Evolutionary conservation across 2,888 invertebrate species (phyloP).

Genomic region (Eupeodes luniger): DNA sequence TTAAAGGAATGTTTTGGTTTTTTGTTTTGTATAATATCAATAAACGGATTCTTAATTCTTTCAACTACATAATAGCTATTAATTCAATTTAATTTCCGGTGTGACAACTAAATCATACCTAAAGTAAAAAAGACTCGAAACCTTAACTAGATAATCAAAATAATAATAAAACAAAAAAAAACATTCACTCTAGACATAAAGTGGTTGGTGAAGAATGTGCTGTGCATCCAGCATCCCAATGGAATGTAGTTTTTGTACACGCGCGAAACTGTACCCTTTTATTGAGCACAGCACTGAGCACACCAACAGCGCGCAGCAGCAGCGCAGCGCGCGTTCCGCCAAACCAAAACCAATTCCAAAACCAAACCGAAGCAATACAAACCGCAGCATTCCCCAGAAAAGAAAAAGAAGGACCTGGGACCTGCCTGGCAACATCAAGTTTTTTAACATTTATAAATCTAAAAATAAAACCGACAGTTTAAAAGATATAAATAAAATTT

Average conservation of each 20-base stretch:
- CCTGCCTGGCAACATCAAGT: constrained; percentile 80
- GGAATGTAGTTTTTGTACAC: constrained; percentile 77
- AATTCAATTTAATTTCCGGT: constrained; percentile 6
- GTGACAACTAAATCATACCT: constrained; percentile 17
- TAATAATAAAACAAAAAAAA: neutral
- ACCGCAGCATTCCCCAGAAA: constrained; percentile 67
- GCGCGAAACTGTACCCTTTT: constrained; percentile 78
- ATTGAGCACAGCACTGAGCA: constrained; percentile 73
- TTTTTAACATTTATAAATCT: constrained; percentile 80
- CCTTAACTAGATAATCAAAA: neutral
- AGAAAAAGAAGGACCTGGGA: constrained; percentile 70
- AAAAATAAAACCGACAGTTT: constrained; percentile 82
- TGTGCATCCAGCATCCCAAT: constrained; percentile 63
- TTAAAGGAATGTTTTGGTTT: no score
- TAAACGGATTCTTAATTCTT: no score
- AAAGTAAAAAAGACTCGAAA: constrained; percentile 30
- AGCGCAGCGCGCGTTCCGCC: constrained; percentile 56
- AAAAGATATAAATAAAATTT: constrained; percentile 78
- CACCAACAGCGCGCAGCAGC: constrained; percentile 47
- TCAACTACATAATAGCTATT: neutral
- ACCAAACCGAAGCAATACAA: constrained; percentile 59
- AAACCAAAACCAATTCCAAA: constrained; percentile 61
- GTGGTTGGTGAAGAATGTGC: constrained; percentile 61
- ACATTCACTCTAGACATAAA: neutral
- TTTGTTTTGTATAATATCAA: no score